phyloP scores from a whole-genome alignment of 2,888 invertebrate genomes.

The Latrodectus hesperus region DNA sequence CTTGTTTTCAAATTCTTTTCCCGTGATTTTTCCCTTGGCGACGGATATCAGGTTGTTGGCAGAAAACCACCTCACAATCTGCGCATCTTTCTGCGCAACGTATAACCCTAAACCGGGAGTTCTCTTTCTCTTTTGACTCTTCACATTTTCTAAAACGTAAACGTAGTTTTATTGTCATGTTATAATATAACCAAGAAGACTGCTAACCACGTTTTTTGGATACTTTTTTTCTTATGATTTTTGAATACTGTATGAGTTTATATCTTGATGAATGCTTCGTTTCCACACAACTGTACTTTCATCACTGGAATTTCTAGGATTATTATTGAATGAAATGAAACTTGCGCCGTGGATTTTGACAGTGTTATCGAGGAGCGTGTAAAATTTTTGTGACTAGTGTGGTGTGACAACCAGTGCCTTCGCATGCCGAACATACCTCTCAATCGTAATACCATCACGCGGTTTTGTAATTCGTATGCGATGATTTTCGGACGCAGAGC shows the following conservation, averaged over 20 bases:
- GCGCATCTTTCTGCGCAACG: slow-evolving; percentile 40
- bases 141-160: slow-evolving; percentile 7
- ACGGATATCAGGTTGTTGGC: slow-evolving; percentile 19
- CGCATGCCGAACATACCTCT: slow-evolving; percentile 60
- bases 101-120: slow-evolving; percentile 59
- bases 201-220: too few species aligned
- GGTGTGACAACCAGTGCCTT: slow-evolving; percentile 11
- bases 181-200: not conserved
- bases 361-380: not conserved
- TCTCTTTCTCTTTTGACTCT: slow-evolving; percentile 34
- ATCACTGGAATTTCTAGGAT: too few species aligned
- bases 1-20: too few species aligned
- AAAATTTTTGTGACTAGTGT: not conserved
- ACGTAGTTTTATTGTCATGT: not conserved
- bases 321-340: slow-evolving; percentile 9
- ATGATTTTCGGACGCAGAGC: slow-evolving; percentile 60
- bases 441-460: slow-evolving; percentile 46
- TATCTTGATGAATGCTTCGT: too few species aligned
- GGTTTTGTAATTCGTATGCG: slow-evolving; percentile 56
- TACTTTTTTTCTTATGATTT: not conserved
- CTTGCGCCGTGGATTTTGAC: not conserved
- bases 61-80: not conserved
- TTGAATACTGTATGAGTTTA: not conserved
- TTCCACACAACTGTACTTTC: too few species aligned
- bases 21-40: slow-evolving; percentile 4